These are phyloP conservation scores for Lasioglossum pauxillum DNA, from an alignment of 2,888 invertebrate genomes.

Conservation along the genomic window DNA sequence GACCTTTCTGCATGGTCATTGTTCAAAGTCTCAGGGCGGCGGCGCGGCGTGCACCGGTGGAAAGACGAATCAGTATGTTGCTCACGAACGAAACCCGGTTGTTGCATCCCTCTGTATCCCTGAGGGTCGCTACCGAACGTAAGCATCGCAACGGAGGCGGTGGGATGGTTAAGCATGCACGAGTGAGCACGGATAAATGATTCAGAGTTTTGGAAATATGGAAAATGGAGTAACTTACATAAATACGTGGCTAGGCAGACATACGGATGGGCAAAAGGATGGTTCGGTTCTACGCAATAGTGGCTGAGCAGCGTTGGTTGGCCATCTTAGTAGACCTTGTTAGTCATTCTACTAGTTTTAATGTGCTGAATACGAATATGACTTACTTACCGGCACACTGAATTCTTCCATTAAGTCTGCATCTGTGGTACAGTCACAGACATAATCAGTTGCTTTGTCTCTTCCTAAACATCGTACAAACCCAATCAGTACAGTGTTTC, in stretches of 20 bases:
- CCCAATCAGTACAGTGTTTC: too few relatives aligned
- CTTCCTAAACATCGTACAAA: too few relatives aligned
- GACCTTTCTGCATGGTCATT: slow-evolving; percentile 65
- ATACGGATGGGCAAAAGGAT: slow-evolving; percentile 30
- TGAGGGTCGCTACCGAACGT: slow-evolving; percentile 57
- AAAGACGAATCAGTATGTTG: slow-evolving; percentile 69
- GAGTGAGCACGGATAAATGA: slow-evolving; percentile 80
- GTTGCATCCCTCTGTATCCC: slow-evolving; percentile 71
- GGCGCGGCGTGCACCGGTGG: slow-evolving; percentile 36
- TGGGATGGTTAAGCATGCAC: slow-evolving; percentile 73
- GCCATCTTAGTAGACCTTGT: slow-evolving; percentile 40
- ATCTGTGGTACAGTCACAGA: slow-evolving; percentile 17
- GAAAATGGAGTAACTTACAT: slow-evolving; percentile 76
- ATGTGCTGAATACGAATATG: too few relatives aligned
- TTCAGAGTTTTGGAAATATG: slow-evolving; percentile 82
- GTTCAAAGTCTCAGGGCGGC: slow-evolving; percentile 66
- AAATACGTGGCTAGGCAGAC: slow-evolving; percentile 46
- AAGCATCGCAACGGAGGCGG: slow-evolving; percentile 38
- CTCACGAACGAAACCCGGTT: slow-evolving; percentile 64
- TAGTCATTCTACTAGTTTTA: too few relatives aligned
- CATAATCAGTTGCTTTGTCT: neutral
- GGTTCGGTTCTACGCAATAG: slow-evolving; percentile 31
- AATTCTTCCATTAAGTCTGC: too few relatives aligned
- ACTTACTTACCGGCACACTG: neutral
- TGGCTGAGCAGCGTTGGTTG: neutral